These are phyloP conservation scores for Phenganax stokvisi DNA, from an alignment of 92 coral and sea anemone genomes.

Conservation along the genomic window DNA sequence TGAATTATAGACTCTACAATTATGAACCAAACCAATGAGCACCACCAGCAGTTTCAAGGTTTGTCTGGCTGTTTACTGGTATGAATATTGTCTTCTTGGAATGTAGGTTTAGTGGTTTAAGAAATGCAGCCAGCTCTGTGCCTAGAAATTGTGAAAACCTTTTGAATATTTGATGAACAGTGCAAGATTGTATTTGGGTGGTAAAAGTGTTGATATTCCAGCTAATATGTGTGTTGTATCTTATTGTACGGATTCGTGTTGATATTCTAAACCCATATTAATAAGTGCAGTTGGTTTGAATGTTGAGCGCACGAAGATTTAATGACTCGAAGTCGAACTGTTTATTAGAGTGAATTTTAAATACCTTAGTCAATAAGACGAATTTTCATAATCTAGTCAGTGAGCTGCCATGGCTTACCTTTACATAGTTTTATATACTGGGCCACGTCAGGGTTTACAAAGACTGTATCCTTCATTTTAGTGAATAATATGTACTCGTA, in stretches of 20 bases:
- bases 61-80: constrained; percentile 75
- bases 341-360: not conserved
- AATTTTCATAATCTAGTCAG: not conserved
- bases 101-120: constrained; percentile 72
- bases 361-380: not conserved
- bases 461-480: constrained; percentile 55
- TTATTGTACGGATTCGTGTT: too few species aligned
- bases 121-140: constrained; percentile 60
- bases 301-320: not conserved
- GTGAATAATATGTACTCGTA: constrained; percentile 67
- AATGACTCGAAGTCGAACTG: too few species aligned
- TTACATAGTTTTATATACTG: constrained; percentile 74
- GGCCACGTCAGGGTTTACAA: constrained; percentile 87
- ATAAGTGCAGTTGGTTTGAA: not conserved
- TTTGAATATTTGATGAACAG: not conserved
- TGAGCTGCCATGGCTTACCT: constrained; percentile 51
- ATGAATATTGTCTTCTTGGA: constrained; percentile 54
- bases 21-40: constrained; percentile 68
- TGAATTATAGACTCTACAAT: not conserved
- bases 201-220: not conserved
- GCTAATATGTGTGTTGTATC: too few species aligned
- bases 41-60: constrained; percentile 64
- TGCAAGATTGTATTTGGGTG: not conserved
- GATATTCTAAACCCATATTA: not conserved
- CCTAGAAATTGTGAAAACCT: constrained; percentile 40